Base-by-base conservation (phyloP, 2,888 invertebrate genomes). In the Branchellion lobata region DNA sequence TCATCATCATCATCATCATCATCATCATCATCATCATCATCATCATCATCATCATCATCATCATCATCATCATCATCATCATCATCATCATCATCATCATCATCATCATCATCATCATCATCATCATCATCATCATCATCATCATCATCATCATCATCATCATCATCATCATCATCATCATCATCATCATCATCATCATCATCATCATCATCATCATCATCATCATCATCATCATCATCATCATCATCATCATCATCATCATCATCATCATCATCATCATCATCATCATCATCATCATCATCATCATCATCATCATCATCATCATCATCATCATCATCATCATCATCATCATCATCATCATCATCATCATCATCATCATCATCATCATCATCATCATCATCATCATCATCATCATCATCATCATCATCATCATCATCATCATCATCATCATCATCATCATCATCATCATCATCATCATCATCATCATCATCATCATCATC, bases 211-310 rank as follows among this genome's bases (percentile, higher is more conserved):
- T 29, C 29, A 75, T 53, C 51, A 75, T 53, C 29, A 75, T 29
- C 51, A 75, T 53, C 29, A 75, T 53, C 51, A 75, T 53, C 24
- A 75, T 53, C 29, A 75, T 53, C 29, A 75, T 29, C 51, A 75
- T 53, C 29, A 75, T 53, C 51, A 75, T 21, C 57, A 80, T 53
- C 57, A 79, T 61, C 80, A 79, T 61, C 80, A 80, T 61, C 57
- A 80, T 79, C 34, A 80, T 57, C 34, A 79, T 61, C 80, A 79
- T 79, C 57, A 79, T 78, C 79, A 79, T 78, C 79, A 79, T 78
- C 29, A 79, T 78, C 79, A 79, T 78, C 79, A 79, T 78, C 40
- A 79, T 78, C 79, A 79, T 78, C 79, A 79, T 78, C 79, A 79
- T 78, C 79, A 79, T 78, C 79, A 79, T 34, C 33, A 72, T 8